A percentile compares a stretch with the other conserved stretches of the same genome.
phyloP scores from a whole-genome alignment of 2,888 invertebrate genomes.

The Hyposoter didymator region DNA sequence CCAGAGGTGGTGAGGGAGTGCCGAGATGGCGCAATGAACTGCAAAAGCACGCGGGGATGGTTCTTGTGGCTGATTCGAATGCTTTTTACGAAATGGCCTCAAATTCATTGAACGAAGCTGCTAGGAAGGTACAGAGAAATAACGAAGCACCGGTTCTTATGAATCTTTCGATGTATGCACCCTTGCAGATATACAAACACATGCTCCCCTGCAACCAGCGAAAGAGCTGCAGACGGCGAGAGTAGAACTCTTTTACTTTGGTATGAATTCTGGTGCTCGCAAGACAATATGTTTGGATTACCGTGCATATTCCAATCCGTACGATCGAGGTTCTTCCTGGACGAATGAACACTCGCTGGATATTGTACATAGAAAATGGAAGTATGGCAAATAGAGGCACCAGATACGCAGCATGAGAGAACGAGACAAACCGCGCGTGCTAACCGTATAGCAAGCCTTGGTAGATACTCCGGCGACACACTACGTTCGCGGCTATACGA shows the following conservation, averaged over 20 bases:
- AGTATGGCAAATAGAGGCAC: conserved; percentile 17
- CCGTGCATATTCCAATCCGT: conserved; percentile 35
- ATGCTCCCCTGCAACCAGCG: neutral
- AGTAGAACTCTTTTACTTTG: conserved; percentile 35
- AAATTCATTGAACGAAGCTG: conserved; percentile 27
- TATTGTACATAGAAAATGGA: conserved; percentile 22
- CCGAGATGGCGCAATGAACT: conserved; percentile 31
- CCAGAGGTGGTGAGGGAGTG: neutral
- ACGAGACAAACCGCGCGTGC: conserved; percentile 4
- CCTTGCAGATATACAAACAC: conserved; percentile 9
- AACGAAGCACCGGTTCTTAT: conserved; percentile 43
- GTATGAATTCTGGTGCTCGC: conserved; percentile 44
- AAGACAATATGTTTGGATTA: conserved; percentile 73
- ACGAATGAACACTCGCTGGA: conserved; percentile 27
- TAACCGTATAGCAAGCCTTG: conserved; percentile 10
- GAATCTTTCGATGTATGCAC: conserved; percentile 17
- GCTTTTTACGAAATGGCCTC: conserved; percentile 61
- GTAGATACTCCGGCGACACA: conserved; percentile 31
- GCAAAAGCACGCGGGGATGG: conserved; percentile 8
- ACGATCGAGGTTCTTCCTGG: conserved; percentile 33
- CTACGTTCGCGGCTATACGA: conserved; percentile 22
- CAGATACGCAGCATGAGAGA: conserved; percentile 18
- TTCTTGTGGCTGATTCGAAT: conserved; percentile 52
- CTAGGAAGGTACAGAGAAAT: conserved; percentile 20
- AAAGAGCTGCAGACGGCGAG: conserved; percentile 42